Conservation (phyloP, 2,797 vertebrate genomes). For the Otolemur crassicaudatus region DNA sequence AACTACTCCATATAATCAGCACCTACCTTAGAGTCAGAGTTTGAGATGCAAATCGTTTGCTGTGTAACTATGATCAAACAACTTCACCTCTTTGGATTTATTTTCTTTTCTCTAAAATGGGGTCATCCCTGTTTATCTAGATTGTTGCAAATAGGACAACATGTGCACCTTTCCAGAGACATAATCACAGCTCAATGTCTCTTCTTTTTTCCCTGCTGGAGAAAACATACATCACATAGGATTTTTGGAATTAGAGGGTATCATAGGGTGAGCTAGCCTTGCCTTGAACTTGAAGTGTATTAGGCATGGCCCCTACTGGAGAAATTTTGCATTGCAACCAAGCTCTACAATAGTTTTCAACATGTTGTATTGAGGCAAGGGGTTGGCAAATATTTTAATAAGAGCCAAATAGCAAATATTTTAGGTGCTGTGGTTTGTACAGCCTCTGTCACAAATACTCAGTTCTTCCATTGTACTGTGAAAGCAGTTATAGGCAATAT, state of each 20-base stretch:
- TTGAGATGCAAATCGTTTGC: background rate
- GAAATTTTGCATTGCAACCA: background rate
- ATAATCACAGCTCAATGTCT: background rate
- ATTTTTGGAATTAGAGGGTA: background rate
- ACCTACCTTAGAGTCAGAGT: background rate
- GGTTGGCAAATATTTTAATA: background rate
- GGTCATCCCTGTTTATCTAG: background rate
- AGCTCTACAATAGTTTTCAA: background rate
- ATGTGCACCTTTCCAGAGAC: background rate
- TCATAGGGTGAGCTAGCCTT: background rate
- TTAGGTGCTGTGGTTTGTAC: background rate
- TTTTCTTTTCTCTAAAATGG: background rate
- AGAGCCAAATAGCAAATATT: background rate
- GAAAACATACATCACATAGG: background rate
- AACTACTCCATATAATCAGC: background rate
- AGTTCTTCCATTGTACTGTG: background rate
- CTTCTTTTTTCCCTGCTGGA: background rate
- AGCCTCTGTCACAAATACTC: background rate
- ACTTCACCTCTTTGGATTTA: background rate
- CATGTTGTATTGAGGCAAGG: background rate
- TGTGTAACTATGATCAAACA: background rate
- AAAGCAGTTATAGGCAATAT: background rate
- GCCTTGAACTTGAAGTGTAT: background rate
- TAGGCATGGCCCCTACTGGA: background rate
- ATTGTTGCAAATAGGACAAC: background rate